Base-by-base conservation (phyloP, 2,888 invertebrate genomes). In the Drosophila buzzatii region DNA sequence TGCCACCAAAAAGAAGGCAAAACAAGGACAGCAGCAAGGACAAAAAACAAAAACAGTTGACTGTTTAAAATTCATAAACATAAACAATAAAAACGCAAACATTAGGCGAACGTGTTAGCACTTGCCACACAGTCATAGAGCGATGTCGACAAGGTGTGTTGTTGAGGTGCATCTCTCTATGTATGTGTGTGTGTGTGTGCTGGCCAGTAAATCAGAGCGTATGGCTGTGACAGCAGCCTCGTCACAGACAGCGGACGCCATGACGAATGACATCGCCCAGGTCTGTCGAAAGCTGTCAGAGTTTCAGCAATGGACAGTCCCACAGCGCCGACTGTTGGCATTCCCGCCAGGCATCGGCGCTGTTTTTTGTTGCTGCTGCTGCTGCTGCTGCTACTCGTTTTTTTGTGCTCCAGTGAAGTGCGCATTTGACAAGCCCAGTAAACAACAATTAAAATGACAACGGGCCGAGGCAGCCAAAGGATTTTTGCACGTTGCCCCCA, bases 391-490 rank as follows among this genome's bases (percentile, higher is more conserved):
- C 35, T 35, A 2, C 10, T 35, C 10, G 9, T 3, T 49, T 42
- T 62, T 62, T 59, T 49, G 45, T 58, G 33, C 66, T 71, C 59
- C 61, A 60, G 62, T 82, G 81, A 83, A 89, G 86, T 91, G 90
- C 81, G 81, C 83, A 82, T 85, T 85, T 87, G 83, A 90, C 89
- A 91, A 90, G 85, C 82, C 81, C 88, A 81, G 90, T 85, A 90
- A 91, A 90, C 90, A 91, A 90, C 90, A 90, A 90, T 90, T 91
- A 90, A 90, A 90, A 91, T 86, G 91, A 90, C 87, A 87, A 87
- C 82, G 70, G 73, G 56, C 64, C 76, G 53, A 75, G 76, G 65
- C 72, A 68, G 69, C 68, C 66, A 84, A 84, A 79, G 85, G 70
- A 74, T 71, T 73, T 79, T 68, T 76, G 67, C 69, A 76, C 77